Evolutionary conservation across 2,888 invertebrate genomes (phyloP).

Genomic region (Meliscaeva auricollis): DNA sequence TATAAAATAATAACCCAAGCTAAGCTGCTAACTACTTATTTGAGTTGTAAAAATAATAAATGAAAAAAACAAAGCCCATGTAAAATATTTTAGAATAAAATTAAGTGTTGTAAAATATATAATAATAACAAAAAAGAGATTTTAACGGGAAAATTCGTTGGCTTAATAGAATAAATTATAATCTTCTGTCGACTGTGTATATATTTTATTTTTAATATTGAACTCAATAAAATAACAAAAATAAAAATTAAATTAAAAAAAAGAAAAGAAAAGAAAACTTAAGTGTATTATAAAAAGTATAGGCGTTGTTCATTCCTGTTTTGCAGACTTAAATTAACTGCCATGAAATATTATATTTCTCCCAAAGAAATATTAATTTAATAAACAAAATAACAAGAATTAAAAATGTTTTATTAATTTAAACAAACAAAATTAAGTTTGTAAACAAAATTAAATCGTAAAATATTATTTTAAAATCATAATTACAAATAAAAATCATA

Average conservation of each 20-base stretch:
- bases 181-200: conserved; percentile 56
- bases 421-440: conserved; percentile 40
- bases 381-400: conserved; percentile 23
- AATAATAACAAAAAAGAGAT: background rate
- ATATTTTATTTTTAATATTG: conserved; percentile 63
- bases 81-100: conserved; percentile 19
- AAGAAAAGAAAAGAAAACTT: conserved; percentile 9
- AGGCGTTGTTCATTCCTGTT: conserved; percentile 71
- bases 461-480: conserved; percentile 55
- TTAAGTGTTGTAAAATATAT: conserved; percentile 45
- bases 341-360: conserved; percentile 57
- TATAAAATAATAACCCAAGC: conserved; percentile 47
- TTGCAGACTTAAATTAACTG: conserved; percentile 73
- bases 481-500: conserved; percentile 50
- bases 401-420: conserved; percentile 57
- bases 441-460: conserved; percentile 32
- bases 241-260: no score
- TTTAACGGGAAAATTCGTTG: background rate
- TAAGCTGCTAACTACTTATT: conserved; percentile 40
- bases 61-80: background rate
- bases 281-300: conserved; percentile 34
- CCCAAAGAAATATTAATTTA: conserved; percentile 32
- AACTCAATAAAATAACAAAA: background rate
- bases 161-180: conserved; percentile 1
- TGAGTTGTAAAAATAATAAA: conserved; percentile 46